Conservation (phyloP, 2,113 vertebrate species). For the Pseudorectes ferrugineus region DNA sequence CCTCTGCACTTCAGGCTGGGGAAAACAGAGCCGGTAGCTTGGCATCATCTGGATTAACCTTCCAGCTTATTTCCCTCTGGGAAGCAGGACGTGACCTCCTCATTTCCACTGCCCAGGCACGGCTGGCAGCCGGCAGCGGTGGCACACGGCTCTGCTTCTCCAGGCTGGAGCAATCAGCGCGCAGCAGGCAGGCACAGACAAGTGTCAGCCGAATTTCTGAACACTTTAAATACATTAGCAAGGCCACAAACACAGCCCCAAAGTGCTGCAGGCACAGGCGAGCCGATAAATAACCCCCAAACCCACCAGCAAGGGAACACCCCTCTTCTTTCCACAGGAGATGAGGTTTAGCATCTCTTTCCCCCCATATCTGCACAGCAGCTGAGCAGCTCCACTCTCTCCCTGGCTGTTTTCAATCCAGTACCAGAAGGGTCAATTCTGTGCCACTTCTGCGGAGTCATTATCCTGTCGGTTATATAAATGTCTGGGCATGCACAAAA, state of each 20-base stretch:
- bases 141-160: neutral
- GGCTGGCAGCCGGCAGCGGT: neutral
- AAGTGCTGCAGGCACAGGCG: neutral
- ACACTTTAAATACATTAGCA: neutral
- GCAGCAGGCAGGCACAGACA: constrained; percentile 11
- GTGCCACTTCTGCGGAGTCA: constrained; percentile 56
- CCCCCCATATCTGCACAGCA: neutral
- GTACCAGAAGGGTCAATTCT: constrained; percentile 50
- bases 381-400: neutral
- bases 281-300: neutral
- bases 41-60: neutral
- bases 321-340: neutral
- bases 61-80: neutral
- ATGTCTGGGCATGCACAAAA: constrained; percentile 67
- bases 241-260: neutral
- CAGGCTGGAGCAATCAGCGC: neutral
- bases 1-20: neutral
- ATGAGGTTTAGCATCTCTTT: neutral
- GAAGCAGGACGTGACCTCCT: constrained; percentile 16
- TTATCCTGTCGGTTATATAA: constrained; percentile 59
- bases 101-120: neutral
- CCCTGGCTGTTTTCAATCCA: neutral
- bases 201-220: constrained; percentile 15
- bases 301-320: neutral
- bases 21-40: neutral